Base-by-base conservation (phyloP, 2,113 vertebrate species). In the Pelecanoides urinatrix region DNA sequence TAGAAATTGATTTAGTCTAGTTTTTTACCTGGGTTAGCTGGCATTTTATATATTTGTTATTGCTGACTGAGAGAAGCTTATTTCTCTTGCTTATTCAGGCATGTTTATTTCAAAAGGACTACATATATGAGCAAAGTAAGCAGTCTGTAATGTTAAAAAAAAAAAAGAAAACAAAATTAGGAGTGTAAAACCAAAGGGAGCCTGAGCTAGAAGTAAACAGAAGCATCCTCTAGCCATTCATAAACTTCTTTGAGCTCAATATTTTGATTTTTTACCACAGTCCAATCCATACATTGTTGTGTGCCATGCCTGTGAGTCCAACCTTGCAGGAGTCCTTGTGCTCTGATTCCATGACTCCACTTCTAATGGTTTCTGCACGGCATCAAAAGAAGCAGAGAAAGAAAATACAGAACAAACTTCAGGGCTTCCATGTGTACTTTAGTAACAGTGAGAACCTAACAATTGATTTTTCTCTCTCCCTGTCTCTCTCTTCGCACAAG, bases 1-100 rank as follows among this genome's bases (percentile, higher is more conserved):
- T 92, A 92, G 84, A 96, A 95, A 94, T 88, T 96, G 77, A 93
- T 95, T 96, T 95, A 96, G 56, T 68, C 53, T 90, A 94, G 72
- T 40, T 77, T 96, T 96, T 97, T 96, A 50, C 84, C 50, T 59
- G 44, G 52, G 59, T 89, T 86, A 96, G 70, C 45, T 90, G 78
- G 34, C 73, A 78, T 67, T 47, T 96, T 65, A 49, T 91, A 30
- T 82, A 97, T 92, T 96, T 96, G 49, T 25, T 36, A 82, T 82
- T 95, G 81, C 78, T 96, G 58, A 92, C 45, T 81, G 74, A 91
- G 6, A 79, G n/a, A 42, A 61, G 2, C 3, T 47, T 49, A 34
- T 67, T 66, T 70, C 68, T 56, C 27, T 68, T 66, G 17, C 20
- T 53, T 58, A 13, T 32, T 81, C 53, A 16, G 30, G 22, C 44